Percentiles rank a stretch among this genome's conserved stretches.
phyloP scores from a whole-genome alignment of 2,888 invertebrate species.

The Caenorhabditis doughertyi region DNA sequence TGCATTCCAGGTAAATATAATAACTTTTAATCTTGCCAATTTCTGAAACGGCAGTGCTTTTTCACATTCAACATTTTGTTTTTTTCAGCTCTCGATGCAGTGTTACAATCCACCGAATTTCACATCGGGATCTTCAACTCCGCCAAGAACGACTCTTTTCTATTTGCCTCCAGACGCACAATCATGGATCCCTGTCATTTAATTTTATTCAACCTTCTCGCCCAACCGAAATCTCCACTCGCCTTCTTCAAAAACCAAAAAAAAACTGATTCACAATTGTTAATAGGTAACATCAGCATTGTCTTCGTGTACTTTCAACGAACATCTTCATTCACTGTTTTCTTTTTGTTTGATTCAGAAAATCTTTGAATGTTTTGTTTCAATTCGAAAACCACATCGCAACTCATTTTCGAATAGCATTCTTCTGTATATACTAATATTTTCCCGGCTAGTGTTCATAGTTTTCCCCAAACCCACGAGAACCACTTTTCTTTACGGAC shows the following conservation, averaged over 20 bases:
- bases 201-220: conserved; percentile 30
- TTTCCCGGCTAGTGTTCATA: conserved; percentile 12
- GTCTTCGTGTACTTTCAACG: too few species aligned
- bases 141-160: conserved; percentile 76
- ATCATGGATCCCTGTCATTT: conserved; percentile 82
- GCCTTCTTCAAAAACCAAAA: conserved; percentile 6
- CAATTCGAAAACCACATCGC: too few species aligned
- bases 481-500: conserved; percentile 1
- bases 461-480: conserved; percentile 5
- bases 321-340: too few species aligned
- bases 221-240: neutral
- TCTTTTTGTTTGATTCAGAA: conserved; percentile 13
- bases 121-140: conserved; percentile 46
- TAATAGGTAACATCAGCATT: too few species aligned
- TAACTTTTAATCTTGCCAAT: too few species aligned
- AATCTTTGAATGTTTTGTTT: too few species aligned
- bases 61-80: neutral
- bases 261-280: conserved; percentile 1
- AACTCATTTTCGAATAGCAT: neutral
- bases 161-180: conserved; percentile 80
- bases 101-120: conserved; percentile 55
- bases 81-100: conserved; percentile 64
- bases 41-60: too few species aligned
- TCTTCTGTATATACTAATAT: conserved; percentile 7
- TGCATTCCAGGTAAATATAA: conserved; percentile 89